Conservation (phyloP, 2,797 vertebrate genomes). For the Danionella dracula region DNA sequence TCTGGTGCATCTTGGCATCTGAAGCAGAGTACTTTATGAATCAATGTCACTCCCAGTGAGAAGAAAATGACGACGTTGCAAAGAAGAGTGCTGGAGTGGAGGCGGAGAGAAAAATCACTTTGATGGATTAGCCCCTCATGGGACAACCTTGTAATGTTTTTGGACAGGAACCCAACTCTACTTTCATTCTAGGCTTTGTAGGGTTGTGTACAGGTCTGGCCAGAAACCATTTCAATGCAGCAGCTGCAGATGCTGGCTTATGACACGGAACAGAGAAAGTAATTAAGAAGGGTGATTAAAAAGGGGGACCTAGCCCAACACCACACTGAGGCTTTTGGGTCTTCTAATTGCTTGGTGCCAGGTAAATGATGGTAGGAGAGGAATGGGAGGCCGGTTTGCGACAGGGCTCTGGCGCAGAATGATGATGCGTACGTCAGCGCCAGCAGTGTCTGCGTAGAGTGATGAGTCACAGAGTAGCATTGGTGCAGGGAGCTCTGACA, state of each 20-base stretch:
- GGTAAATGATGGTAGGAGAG: slow-evolving; percentile 64
- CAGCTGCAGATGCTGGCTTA: slow-evolving; percentile 56
- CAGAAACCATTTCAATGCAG: slow-evolving; percentile 31
- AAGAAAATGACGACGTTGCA: slow-evolving; percentile 79
- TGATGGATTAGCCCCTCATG: slow-evolving; percentile 74
- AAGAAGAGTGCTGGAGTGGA: slow-evolving; percentile 55
- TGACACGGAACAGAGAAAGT: slow-evolving; percentile 63
- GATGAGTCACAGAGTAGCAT: slow-evolving; percentile 58
- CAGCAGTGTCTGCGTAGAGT: slow-evolving; percentile 40
- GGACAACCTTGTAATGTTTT: slow-evolving; percentile 79
- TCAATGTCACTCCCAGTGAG: slow-evolving; percentile 72
- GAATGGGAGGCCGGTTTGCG: slow-evolving; percentile 42
- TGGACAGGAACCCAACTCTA: slow-evolving; percentile 65
- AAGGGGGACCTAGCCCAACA: slow-evolving; percentile 54
- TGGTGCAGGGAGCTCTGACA: slow-evolving; percentile 39
- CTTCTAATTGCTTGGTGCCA: slow-evolving; percentile 63
- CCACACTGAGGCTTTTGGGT: slow-evolving; percentile 54
- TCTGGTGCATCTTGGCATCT: slow-evolving; percentile 60
- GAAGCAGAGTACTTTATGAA: slow-evolving; percentile 69
- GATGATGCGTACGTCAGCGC: slow-evolving; percentile 20
- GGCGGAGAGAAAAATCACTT: slow-evolving; percentile 66
- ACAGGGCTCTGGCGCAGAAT: slow-evolving; percentile 10
- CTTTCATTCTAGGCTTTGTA: not conserved
- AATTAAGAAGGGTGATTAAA: slow-evolving; percentile 69
- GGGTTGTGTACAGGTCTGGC: not conserved